These are phyloP conservation scores for Contarinia nasturtii DNA, from an alignment of 1,140 invertebrate genomes.

Conservation along the genomic window DNA sequence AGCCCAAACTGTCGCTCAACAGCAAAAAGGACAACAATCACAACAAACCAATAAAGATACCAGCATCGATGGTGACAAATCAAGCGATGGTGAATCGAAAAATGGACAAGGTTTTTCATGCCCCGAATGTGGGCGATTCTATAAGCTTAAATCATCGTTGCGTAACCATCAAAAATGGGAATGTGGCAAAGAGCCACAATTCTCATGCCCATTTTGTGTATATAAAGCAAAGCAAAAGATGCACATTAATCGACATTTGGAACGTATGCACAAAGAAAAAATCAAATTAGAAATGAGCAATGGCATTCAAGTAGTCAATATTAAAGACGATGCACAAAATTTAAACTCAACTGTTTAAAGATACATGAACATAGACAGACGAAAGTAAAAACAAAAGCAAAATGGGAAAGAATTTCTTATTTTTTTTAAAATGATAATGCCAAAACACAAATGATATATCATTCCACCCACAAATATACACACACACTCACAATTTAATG, in stretches of 20 bases:
- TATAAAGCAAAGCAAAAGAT: constrained; percentile 69
- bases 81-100: constrained; percentile 13
- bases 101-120: constrained; percentile 37
- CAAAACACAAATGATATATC: not conserved
- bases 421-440: not conserved
- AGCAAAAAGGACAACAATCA: not conserved
- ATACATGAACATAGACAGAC: too few relatives aligned
- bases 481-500: too few relatives aligned
- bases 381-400: not conserved
- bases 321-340: too few relatives aligned
- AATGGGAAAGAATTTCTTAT: not conserved
- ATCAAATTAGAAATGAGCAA: constrained; percentile 10
- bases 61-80: not conserved
- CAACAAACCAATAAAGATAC: not conserved
- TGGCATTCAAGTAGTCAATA: too few relatives aligned
- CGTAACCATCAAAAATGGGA: constrained; percentile 77
- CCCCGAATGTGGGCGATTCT: constrained; percentile 59
- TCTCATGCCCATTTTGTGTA: constrained; percentile 62
- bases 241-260: constrained; percentile 71
- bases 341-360: too few relatives aligned
- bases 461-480: too few relatives aligned
- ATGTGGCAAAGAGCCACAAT: constrained; percentile 67
- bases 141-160: constrained; percentile 67
- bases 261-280: constrained; percentile 65
- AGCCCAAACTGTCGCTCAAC: not conserved